Percentiles rank a stretch among this genome's conserved stretches.
Evolutionary conservation across 2,888 invertebrate genomes (phyloP).

Genomic region (Papilio gigon): DNA sequence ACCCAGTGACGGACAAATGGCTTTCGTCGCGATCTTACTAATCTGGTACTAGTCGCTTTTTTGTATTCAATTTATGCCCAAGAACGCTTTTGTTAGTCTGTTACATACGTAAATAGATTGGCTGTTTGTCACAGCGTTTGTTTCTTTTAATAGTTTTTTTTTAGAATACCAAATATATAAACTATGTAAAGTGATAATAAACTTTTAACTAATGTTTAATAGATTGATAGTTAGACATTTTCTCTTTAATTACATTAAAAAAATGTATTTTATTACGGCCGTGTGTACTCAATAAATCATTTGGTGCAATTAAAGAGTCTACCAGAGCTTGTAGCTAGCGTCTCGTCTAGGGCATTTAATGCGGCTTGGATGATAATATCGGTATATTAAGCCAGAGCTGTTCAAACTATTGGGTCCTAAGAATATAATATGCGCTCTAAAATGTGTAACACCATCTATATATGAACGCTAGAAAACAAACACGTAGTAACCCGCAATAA

Average conservation of each 20-base stretch:
- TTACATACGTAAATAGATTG: neutral
- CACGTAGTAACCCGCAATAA: no score
- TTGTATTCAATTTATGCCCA: neutral
- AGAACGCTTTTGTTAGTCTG: neutral
- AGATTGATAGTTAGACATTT: neutral
- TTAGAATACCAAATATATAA: neutral
- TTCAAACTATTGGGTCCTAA: neutral
- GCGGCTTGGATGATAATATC: conserved; percentile 35
- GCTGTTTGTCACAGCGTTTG: neutral
- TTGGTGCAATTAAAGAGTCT: conserved; percentile 28
- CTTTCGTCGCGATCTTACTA: conserved; percentile 17
- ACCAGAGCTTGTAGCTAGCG: conserved; percentile 17
- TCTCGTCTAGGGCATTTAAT: conserved; percentile 29
- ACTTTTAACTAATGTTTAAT: neutral
- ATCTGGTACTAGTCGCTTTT: neutral
- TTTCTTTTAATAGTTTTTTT: neutral
- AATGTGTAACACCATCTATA: no score
- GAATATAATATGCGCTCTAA: neutral
- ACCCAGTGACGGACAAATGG: conserved; percentile 18
- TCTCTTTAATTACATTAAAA: neutral
- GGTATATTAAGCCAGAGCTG: conserved; percentile 14
- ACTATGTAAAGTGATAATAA: neutral
- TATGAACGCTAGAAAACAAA: no score
- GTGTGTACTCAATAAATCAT: conserved; percentile 25
- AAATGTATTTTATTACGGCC: neutral